These are phyloP conservation scores for Colistium nudipinnis DNA, from an alignment of 2,113 vertebrate genomes.

Conservation along the genomic window DNA sequence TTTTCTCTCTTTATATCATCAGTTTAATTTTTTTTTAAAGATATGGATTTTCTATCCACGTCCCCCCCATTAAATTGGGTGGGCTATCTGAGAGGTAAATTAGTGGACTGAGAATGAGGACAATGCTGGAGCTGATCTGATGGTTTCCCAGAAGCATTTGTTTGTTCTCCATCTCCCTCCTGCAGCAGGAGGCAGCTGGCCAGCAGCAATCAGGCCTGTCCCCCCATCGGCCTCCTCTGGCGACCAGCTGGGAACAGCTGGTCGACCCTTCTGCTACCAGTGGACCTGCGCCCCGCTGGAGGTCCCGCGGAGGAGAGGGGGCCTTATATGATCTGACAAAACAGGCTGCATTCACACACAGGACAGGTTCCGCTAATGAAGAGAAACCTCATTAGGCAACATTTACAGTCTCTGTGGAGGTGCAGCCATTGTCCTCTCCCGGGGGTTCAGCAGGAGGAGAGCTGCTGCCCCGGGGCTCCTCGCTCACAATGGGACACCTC, in stretches of 20 bases:
- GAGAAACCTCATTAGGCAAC: constrained; percentile 70
- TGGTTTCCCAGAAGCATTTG: constrained; percentile 54
- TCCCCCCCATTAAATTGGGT: neutral
- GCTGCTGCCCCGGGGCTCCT: constrained; percentile 25
- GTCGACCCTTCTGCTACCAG: constrained; percentile 70
- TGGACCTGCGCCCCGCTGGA: constrained; percentile 63
- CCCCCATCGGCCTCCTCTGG: constrained; percentile 73
- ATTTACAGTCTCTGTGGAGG: constrained; percentile 65
- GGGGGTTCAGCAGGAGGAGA: constrained; percentile 5
- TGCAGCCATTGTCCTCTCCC: constrained; percentile 56
- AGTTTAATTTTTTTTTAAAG: no score
- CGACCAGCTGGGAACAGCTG: constrained; percentile 85
- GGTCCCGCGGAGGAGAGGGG: constrained; percentile 48
- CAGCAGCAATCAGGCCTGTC: constrained; percentile 76
- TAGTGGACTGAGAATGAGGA: neutral
- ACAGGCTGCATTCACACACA: constrained; percentile 52
- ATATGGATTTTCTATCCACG: neutral
- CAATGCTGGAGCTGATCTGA: constrained; percentile 18
- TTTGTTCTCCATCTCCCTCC: constrained; percentile 71
- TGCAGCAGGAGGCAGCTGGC: constrained; percentile 78
- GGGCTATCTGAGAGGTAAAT: constrained; percentile 15
- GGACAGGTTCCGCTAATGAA: constrained; percentile 64
- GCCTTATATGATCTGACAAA: constrained; percentile 55
- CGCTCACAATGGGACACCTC: constrained; percentile 46
- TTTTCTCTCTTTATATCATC: no score